Conservation (phyloP, 1,140 invertebrate genomes). For the Periplaneta americana region DNA sequence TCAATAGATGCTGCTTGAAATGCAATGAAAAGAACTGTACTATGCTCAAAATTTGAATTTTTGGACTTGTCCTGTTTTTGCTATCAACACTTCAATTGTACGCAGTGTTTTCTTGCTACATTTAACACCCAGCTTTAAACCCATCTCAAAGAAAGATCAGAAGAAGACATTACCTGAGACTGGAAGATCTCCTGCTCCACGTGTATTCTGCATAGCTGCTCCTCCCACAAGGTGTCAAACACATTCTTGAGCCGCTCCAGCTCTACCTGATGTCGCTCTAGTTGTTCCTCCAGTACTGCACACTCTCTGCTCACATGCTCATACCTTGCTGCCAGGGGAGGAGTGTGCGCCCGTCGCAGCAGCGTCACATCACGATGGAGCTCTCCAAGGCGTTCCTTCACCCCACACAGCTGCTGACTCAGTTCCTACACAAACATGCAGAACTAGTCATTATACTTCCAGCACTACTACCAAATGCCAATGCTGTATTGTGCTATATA, state of each 20-base stretch:
- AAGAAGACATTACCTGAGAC: slow-evolving; percentile 41
- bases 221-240: slow-evolving; percentile 62
- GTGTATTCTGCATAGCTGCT: slow-evolving; percentile 59
- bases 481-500: too few relatives aligned
- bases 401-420: slow-evolving; percentile 52
- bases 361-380: slow-evolving; percentile 54
- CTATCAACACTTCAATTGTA: too few relatives aligned
- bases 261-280: slow-evolving; percentile 57
- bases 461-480: too few relatives aligned
- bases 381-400: slow-evolving; percentile 57
- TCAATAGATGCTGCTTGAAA: too few relatives aligned
- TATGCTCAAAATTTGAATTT: too few relatives aligned
- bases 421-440: slow-evolving; percentile 43
- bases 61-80: too few relatives aligned
- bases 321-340: slow-evolving; percentile 48
- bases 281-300: slow-evolving; percentile 52
- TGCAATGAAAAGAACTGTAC: too few relatives aligned
- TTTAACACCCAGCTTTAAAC: too few relatives aligned
- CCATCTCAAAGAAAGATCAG: too few relatives aligned
- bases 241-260: slow-evolving; percentile 52
- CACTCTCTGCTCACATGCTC: slow-evolving; percentile 55
- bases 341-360: slow-evolving; percentile 48
- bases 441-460: too few relatives aligned
- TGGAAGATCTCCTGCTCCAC: slow-evolving; percentile 64
- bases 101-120: too few relatives aligned